phyloP scores from a whole-genome alignment of 53 echinoderm and acorn worm genomes.

The Zoroaster sp. region DNA sequence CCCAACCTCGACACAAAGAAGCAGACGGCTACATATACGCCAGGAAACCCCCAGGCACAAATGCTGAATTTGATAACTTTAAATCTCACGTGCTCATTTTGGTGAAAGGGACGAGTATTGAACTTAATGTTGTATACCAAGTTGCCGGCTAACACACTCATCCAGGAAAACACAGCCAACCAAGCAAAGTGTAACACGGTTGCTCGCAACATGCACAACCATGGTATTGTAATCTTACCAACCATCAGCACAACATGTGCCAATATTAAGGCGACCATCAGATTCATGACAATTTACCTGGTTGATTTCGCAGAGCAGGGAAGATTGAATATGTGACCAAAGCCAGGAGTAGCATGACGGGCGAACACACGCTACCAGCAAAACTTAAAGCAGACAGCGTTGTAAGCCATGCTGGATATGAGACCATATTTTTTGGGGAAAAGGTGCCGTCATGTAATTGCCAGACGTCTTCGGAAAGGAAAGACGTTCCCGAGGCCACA shows the following conservation, averaged over 20 bases:
- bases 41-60: conserved; percentile 59
- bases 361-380: neutral
- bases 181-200: conserved; percentile 50
- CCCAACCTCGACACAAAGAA: conserved; percentile 31
- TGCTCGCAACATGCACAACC: conserved; percentile 43
- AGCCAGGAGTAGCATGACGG: neutral
- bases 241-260: neutral
- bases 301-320: neutral
- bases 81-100: neutral
- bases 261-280: neutral
- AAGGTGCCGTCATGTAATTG: conserved; percentile 3
- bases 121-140: neutral
- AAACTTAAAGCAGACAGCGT: neutral
- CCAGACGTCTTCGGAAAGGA: neutral
- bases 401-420: neutral
- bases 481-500: neutral
- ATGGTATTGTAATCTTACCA: neutral
- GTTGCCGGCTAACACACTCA: conserved; percentile 49
- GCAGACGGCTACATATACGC: conserved; percentile 47
- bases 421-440: neutral
- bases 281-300: conserved; percentile 13
- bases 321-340: neutral
- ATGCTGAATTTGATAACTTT: conserved; percentile 26
- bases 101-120: neutral
- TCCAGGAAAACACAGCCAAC: conserved; percentile 61